Evolutionary conservation across 2,113 vertebrate species (phyloP), one percentile per base, ranked within the genome.

Genomic region (Zapornia atra): DNA sequence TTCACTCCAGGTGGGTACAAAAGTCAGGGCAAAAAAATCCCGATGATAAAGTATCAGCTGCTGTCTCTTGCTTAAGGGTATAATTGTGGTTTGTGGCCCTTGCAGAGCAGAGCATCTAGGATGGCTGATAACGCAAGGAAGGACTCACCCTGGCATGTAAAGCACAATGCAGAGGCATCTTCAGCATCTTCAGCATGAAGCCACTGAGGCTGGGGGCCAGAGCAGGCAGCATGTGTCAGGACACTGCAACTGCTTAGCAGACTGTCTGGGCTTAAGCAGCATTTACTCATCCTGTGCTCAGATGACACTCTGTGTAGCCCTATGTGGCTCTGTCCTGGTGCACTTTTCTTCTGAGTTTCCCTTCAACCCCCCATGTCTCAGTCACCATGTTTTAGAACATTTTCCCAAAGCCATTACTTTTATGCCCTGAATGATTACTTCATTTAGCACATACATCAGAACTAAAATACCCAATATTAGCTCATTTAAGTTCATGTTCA

Each of bases 401-500:
- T 59, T 91, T 85, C 75, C 84, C 90, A 92, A 82, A 97, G 84
- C 82, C 44, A 54, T 94, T 80, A 85, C 63, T 93, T 89, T 82
- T 87, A 92, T 2, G 12, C 48, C 71, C 84, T 85, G 90, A 96
- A 93, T 82, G 92, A 94, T 96, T 85, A 85, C 54, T 96, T 95
- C 90, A 85, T 92, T 96, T 91, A 96, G 84, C 90, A 88, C 84
- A 95, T 91, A 90, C 90, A 93, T 96, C 94, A 96, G 63, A 85
- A 73, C 71, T 92, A 96, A 97, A 97, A 94, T 64, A 88, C 92
- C 90, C 90, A 94, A 90, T 96, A 96, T 97, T 96, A 97, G 91
- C 95, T 96, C 87, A 59, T 96, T 96, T 95, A 92, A 93, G 90
- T 95, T 97, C 91, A 96, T 93, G 93, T 82, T 96, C 91, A 87